Base-by-base conservation (phyloP, 2,888 invertebrate genomes). In the Eilema griseolum region DNA sequence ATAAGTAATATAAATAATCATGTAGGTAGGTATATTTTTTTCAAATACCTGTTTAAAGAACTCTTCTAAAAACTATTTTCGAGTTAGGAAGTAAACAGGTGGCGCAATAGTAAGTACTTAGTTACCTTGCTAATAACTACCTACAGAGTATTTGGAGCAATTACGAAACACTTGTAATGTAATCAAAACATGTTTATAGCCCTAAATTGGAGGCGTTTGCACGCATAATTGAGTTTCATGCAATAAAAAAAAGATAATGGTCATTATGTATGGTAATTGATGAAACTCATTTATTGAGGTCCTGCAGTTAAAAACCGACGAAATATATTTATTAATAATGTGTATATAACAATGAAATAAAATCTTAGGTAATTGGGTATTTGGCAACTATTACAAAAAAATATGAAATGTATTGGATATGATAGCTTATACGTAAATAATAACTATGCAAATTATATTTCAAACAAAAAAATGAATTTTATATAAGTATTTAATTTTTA, bases 131-230 rank as follows among this genome's bases (percentile, higher is more conserved):
- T 20, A 7, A 11, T 52, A 20, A 52, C n/a, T n/a, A 2, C n/a
- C 1, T n/a, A n/a, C n/a, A n/a, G 20, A 52, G 10, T n/a, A 2
- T n/a, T n/a, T 52, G 52, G 10, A 52, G 8, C 10, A n/a, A 52
- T 52, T 52, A 52, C n/a, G 52, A 10, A 52, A 52, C 10, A 52
- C n/a, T 52, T 52, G 52, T 0, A 52, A n/a, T 20, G 20, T 52
- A n/a, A 52, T 52, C 52, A 52, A n/a, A 52, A 52, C n/a, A 52
- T 52, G 52, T 52, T 52, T 52, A 52, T 52, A n/a, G 20, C 52
- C n/a, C 52, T n/a, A 52, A 52, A 52, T 52, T 52, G 52, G n/a
- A 52, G n/a, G 52, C 16, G 52, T 52, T n/a, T 52, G n/a, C n/a
- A 1, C 20, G 20, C 46, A 0, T 46, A 46, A 46, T 46, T 20